Percentiles rank a stretch among this genome's conserved stretches.
Conservation (phyloP, 2,888 invertebrate genomes). For the Drosophila austrosaltans region DNA sequence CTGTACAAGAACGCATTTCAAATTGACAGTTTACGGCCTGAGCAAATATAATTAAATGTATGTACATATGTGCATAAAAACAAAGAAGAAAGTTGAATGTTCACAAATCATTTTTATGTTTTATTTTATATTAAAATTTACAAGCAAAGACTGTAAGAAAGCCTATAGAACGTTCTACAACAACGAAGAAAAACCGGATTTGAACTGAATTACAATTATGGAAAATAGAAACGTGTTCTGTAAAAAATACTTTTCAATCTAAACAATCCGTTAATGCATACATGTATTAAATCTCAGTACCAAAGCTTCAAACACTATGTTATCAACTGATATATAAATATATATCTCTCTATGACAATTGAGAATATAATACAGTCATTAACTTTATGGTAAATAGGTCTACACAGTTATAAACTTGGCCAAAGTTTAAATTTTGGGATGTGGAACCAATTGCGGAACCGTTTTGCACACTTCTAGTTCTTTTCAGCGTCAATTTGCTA, state of each 20-base stretch:
- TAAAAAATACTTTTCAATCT: no score
- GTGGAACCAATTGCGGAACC: neutral
- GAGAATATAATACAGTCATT: neutral
- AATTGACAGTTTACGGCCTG: neutral
- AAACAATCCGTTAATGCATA: no score
- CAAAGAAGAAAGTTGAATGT: neutral
- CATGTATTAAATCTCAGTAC: no score
- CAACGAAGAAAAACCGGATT: no score
- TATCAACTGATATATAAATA: no score
- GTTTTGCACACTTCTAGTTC: neutral
- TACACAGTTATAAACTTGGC: neutral
- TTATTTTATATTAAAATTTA: no score
- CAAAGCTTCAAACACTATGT: no score
- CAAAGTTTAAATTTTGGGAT: neutral
- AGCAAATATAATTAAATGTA: slow-evolving; percentile 2
- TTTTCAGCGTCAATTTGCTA: neutral
- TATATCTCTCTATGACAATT: neutral
- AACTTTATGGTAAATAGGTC: no score
- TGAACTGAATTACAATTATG: no score
- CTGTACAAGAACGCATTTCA: neutral
- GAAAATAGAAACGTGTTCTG: no score
- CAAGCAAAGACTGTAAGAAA: no score
- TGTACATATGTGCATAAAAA: neutral
- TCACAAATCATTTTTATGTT: neutral
- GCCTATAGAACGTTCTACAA: no score